Percentiles rank a stretch among this genome's conserved stretches.
These are phyloP conservation scores for Paramormyrops kingsleyae DNA, from an alignment of 2,113 vertebrate species.

Conservation along the genomic window DNA sequence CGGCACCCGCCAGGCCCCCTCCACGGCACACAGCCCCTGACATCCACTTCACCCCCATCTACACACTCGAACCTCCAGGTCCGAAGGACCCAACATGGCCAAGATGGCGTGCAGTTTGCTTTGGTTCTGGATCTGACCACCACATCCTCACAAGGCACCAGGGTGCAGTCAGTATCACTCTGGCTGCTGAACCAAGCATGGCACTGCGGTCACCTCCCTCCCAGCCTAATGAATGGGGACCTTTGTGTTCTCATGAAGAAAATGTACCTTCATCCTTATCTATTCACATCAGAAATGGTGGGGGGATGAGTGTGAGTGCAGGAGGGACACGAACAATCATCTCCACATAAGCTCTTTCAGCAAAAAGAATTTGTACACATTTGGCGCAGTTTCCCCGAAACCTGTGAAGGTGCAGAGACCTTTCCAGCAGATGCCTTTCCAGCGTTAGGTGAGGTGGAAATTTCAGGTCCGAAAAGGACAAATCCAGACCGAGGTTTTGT, in stretches of 20 bases:
- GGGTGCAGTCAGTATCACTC: neutral
- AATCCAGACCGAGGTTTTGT: neutral
- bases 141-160: neutral
- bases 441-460: neutral
- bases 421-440: neutral
- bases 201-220: conserved; percentile 23
- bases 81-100: neutral
- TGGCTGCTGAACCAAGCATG: neutral
- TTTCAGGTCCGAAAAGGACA: neutral
- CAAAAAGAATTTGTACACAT: conserved; percentile 53
- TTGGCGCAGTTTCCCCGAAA: conserved; percentile 43
- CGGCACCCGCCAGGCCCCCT: neutral
- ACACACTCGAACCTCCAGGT: neutral
- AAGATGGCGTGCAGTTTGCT: neutral
- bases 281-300: conserved; percentile 25
- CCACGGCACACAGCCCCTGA: neutral
- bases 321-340: conserved; percentile 5
- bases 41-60: neutral
- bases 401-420: conserved; percentile 30
- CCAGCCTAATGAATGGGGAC: conserved; percentile 49
- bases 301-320: neutral
- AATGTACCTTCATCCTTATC: conserved; percentile 22
- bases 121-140: neutral
- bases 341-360: conserved; percentile 40
- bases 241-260: conserved; percentile 39